phyloP scores from a whole-genome alignment of 1,140 invertebrate species.

The Neelides sp. region DNA sequence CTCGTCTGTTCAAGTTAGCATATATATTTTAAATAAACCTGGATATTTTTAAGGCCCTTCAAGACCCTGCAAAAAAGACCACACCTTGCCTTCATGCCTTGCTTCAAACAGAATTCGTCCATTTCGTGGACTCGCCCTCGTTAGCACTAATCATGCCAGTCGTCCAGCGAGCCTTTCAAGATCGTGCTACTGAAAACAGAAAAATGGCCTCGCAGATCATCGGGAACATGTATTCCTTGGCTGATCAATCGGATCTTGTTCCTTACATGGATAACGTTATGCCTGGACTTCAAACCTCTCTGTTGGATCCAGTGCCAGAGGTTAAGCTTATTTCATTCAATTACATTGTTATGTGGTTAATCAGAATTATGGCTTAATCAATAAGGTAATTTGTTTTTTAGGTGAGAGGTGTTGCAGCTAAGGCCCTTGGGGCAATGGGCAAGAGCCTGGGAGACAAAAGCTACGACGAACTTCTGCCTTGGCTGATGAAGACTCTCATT shows the following conservation, averaged over 20 bases:
- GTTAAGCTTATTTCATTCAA: conserved; percentile 38
- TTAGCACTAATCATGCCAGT: conserved; percentile 98
- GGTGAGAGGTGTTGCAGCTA: conserved; percentile 77
- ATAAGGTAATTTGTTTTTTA: conserved; percentile 28
- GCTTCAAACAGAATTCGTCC: conserved; percentile 94
- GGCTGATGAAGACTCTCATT: conserved; percentile 97
- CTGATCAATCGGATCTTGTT: conserved; percentile 94
- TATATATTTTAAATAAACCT: too few species aligned
- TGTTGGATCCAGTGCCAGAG: conserved; percentile 96
- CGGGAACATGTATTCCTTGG: conserved; percentile 98
- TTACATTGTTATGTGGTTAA: background rate
- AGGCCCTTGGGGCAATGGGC: conserved; percentile 94
- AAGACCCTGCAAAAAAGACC: conserved; percentile 94
- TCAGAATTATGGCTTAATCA: background rate
- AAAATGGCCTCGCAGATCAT: conserved; percentile 99
- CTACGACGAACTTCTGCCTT: conserved; percentile 89
- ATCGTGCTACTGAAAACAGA: conserved; percentile 89
- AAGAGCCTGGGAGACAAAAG: conserved; percentile 87
- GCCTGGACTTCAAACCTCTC: conserved; percentile 87
- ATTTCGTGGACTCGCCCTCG: conserved; percentile 97
- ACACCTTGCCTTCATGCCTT: conserved; percentile 79
- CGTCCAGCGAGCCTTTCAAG: conserved; percentile 90
- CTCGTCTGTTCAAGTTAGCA: conserved; percentile 1
- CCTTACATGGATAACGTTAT: conserved; percentile 95
- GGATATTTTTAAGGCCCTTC: conserved; percentile 76